phyloP scores from a whole-genome alignment of 2,113 vertebrate species.

The Corythoichthys haematopterus region DNA sequence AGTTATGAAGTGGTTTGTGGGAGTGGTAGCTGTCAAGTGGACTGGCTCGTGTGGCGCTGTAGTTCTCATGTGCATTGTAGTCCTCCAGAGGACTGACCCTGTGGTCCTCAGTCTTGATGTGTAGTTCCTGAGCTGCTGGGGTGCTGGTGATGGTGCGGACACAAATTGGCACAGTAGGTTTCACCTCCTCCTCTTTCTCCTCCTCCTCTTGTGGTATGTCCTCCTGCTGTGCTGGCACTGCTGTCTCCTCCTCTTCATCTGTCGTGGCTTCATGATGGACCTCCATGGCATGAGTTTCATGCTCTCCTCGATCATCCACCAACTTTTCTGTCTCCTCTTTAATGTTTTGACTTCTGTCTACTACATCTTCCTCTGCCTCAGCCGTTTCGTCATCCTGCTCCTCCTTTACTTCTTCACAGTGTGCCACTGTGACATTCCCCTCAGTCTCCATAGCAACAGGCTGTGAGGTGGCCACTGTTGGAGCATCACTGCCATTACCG shows the following conservation, averaged over 20 bases:
- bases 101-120: constrained; percentile 41
- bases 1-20: constrained; percentile 36
- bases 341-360: constrained; percentile 57
- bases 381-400: constrained; percentile 23
- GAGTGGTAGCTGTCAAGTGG: constrained; percentile 33
- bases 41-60: constrained; percentile 28
- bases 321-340: constrained; percentile 60
- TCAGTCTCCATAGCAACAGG: constrained; percentile 52
- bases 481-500: constrained; percentile 11
- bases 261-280: constrained; percentile 29
- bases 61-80: constrained; percentile 41
- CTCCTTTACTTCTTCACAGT: constrained; percentile 67
- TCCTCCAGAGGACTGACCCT: constrained; percentile 45
- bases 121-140: constrained; percentile 67
- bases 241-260: constrained; percentile 55
- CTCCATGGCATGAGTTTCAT: constrained; percentile 42
- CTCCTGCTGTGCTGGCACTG: constrained; percentile 41
- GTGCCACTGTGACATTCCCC: constrained; percentile 34
- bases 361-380: constrained; percentile 36
- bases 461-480: constrained; percentile 30
- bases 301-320: constrained; percentile 44
- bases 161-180: constrained; percentile 50
- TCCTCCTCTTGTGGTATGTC: constrained; percentile 57
- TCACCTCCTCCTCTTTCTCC: constrained; percentile 64
- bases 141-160: constrained; percentile 62